Conservation (phyloP, 2,797 vertebrate genomes). For the Mormyrus proboscirostris region DNA sequence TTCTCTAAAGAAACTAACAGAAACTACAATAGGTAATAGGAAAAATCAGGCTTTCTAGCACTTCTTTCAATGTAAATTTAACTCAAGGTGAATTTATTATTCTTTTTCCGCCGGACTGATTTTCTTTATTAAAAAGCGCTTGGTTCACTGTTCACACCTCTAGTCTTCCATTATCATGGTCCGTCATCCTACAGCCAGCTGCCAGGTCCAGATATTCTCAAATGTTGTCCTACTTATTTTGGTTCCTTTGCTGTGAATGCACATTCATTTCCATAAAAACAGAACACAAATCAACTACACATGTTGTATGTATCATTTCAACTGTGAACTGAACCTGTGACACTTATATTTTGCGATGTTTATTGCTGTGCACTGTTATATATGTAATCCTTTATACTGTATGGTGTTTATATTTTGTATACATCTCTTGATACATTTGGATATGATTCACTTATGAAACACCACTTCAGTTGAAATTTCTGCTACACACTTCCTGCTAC, state of each 20-base stretch:
- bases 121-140: conserved; percentile 8
- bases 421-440: not conserved
- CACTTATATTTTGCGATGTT: not conserved
- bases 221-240: not conserved
- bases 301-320: not conserved
- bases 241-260: not conserved
- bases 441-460: not conserved
- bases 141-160: conserved; percentile 1
- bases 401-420: not conserved
- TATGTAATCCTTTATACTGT: not conserved
- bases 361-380: not conserved
- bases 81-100: conserved; percentile 2
- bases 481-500: not conserved
- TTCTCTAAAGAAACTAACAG: not conserved
- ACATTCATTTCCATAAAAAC: not conserved
- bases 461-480: not conserved
- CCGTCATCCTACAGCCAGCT: not conserved
- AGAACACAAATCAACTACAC: not conserved
- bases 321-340: not conserved
- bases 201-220: conserved; percentile 6
- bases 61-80: not conserved
- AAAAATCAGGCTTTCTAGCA: not conserved
- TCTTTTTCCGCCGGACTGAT: not conserved
- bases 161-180: not conserved
- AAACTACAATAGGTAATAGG: not conserved